Percentiles rank a stretch among this genome's conserved stretches.
phyloP scores from a whole-genome alignment of 35 echinoderm and acorn worm species.

The Chiridota heheva region DNA sequence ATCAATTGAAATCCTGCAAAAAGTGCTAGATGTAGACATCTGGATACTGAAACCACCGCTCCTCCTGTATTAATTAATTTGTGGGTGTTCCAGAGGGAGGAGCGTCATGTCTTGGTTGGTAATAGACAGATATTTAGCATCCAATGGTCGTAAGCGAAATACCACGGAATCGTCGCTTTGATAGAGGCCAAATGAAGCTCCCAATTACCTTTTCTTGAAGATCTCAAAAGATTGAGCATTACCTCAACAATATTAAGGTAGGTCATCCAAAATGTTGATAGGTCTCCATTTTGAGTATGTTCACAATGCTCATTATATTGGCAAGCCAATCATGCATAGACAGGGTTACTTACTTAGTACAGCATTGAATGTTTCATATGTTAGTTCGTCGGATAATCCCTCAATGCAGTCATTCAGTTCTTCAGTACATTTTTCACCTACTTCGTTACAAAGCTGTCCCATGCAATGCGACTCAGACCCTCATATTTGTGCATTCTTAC shows the following conservation, averaged over 20 bases:
- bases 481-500: conserved; percentile 49
- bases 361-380: not conserved
- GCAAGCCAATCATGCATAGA: not conserved
- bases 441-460: conserved; percentile 26
- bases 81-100: not conserved
- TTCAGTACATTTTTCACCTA: not conserved
- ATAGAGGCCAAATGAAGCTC: conserved; percentile 19
- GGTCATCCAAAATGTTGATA: conserved; percentile 17
- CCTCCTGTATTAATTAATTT: not conserved
- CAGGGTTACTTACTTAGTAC: not conserved
- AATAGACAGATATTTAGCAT: conserved; percentile 47
- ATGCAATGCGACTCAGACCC: conserved; percentile 19
- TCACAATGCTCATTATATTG: not conserved
- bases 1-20: conserved; percentile 33
- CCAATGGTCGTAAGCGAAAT: conserved; percentile 44
- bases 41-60: conserved; percentile 40
- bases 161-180: conserved; percentile 42
- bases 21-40: not conserved
- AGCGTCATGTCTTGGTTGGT: conserved; percentile 46
- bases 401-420: not conserved
- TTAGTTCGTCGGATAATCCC: no score
- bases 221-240: conserved; percentile 5
- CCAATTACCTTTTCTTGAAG: conserved; percentile 51
- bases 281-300: not conserved
- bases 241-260: conserved; percentile 62